Conservation (phyloP, 2,888 invertebrate genomes). For the Dugesia japonica region DNA sequence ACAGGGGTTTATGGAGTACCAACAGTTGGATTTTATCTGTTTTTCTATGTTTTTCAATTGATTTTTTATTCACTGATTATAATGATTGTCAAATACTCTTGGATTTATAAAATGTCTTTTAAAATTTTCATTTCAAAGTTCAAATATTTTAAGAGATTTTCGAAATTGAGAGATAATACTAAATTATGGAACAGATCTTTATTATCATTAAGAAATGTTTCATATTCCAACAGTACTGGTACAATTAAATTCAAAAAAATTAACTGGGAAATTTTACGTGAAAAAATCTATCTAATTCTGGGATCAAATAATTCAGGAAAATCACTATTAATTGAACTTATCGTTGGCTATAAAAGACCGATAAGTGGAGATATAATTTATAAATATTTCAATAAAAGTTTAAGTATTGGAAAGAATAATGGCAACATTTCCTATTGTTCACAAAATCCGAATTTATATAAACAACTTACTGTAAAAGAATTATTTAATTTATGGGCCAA, state of each 20-base stretch:
- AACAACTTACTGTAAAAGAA: background rate
- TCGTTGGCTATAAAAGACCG: background rate
- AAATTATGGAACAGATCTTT: background rate
- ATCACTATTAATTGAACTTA: background rate
- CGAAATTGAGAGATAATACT: background rate
- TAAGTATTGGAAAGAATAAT: too few species aligned
- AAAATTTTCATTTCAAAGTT: background rate
- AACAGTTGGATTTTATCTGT: background rate
- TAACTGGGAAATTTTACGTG: background rate
- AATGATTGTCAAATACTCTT: background rate
- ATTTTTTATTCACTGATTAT: background rate
- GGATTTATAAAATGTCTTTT: background rate
- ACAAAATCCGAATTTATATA: background rate
- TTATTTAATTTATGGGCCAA: background rate
- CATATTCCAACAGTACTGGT: background rate
- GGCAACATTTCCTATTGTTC: background rate
- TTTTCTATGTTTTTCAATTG: background rate
- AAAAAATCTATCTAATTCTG: background rate
- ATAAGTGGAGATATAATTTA: background rate
- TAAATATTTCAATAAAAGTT: too few species aligned
- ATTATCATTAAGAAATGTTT: background rate
- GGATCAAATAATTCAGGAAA: background rate
- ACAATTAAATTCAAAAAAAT: background rate
- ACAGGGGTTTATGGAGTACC: too few species aligned
- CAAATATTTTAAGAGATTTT: background rate